Evolutionary conservation across 2,888 invertebrate genomes (phyloP), one percentile per base, ranked within the genome.

Genomic region (Neria commutata): DNA sequence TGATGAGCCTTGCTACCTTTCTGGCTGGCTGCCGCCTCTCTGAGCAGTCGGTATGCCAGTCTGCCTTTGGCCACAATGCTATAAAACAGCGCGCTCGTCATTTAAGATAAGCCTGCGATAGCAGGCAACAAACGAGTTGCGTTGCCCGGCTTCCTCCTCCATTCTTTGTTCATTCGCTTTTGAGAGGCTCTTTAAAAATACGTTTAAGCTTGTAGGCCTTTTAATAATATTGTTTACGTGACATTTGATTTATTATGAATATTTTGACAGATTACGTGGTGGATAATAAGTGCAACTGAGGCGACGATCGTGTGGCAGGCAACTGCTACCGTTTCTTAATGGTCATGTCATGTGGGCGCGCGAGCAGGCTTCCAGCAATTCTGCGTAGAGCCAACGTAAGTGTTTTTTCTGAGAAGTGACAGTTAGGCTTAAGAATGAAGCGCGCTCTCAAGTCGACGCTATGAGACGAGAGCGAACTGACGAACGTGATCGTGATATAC

Each of bases 211-310:
- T n/a, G 37, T 8, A 37, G n/a, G 37, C 4, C 46, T 69, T 70
- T 70, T 70, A 68, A 75, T 70, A 66, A 69, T 73, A 75, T 75
- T 68, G 67, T 73, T 73, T 75, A 75, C 73, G 73, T 73, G 73
- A 73, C 71, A 73, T 75, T 76, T 75, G 73, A 75, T 77, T 75
- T 75, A 75, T 76, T 75, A 73, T 72, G 73, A 70, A 75, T 73
- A 71, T 77, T 75, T 75, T 76, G 77, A 77, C 75, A 75, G 77
- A 75, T 76, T 77, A 75, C 73, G 73, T 74, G 71, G 56, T 56
- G 58, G 63, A 64, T 65, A n/a, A n/a, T n/a, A 65, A 59, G 56
- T 58, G 42, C 46, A 51, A 59, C 46, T 56, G 33, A 26, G n/a
- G n/a, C n/a, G n/a, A n/a, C n/a, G n/a, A n/a, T n/a, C n/a, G n/a